phyloP scores from a whole-genome alignment of 2,113 vertebrate genomes.

The Phocoena sinus region DNA sequence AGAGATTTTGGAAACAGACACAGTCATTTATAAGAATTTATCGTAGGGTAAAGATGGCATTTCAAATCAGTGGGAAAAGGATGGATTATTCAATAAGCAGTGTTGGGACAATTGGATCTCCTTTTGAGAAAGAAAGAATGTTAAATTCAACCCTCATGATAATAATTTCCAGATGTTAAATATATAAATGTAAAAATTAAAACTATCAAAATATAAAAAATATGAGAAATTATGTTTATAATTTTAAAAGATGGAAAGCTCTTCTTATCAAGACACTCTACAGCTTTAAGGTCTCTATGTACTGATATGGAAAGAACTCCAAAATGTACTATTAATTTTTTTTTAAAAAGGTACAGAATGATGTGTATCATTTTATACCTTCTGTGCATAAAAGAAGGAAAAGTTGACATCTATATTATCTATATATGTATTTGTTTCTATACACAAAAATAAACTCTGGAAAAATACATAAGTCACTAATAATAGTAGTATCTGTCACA shows the following conservation, averaged over 20 bases:
- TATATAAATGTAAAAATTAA: neutral
- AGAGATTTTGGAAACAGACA: neutral
- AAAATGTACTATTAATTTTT: neutral
- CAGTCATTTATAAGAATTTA: slow-evolving; percentile 23
- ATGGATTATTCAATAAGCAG: slow-evolving; percentile 35
- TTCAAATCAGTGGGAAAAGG: slow-evolving; percentile 35
- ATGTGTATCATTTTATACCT: neutral
- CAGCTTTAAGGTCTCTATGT: neutral
- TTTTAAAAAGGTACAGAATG: neutral
- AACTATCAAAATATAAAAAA: neutral
- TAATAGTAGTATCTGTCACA: neutral
- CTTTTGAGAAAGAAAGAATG: neutral
- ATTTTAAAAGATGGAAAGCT: neutral
- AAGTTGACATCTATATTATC: neutral
- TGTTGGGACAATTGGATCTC: neutral
- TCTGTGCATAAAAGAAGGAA: neutral
- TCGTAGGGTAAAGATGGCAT: slow-evolving; percentile 4
- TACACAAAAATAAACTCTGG: neutral
- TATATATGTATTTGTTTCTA: neutral
- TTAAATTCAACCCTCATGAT: neutral
- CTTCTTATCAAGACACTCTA: neutral
- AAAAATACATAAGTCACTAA: neutral
- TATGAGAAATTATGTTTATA: neutral
- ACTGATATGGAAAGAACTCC: neutral
- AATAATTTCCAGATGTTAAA: neutral